These are phyloP conservation scores for Menidia beryllina DNA, from an alignment of 2,113 vertebrate species.

Conservation along the genomic window DNA sequence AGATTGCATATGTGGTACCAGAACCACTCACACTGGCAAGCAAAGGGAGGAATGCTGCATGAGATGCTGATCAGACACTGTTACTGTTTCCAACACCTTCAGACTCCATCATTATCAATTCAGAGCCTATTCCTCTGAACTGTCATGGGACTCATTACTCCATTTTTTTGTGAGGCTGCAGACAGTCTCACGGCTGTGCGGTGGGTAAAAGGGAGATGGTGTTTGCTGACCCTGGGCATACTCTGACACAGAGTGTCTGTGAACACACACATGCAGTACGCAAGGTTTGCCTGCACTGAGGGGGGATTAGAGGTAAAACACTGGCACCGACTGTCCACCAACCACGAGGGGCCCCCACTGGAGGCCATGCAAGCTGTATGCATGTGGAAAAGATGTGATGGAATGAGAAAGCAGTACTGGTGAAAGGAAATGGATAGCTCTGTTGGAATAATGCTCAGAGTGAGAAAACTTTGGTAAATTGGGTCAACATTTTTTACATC, in stretches of 20 bases:
- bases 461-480: not conserved
- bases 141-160: constrained; percentile 79
- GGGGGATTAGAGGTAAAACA: constrained; percentile 57
- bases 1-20: constrained; percentile 48
- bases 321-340: constrained; percentile 16
- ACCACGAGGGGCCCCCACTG: constrained; percentile 11
- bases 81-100: constrained; percentile 64
- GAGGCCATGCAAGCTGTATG: constrained; percentile 11
- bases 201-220: constrained; percentile 51
- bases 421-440: not conserved
- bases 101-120: constrained; percentile 75
- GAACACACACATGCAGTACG: constrained; percentile 46
- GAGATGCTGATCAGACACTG: constrained; percentile 62
- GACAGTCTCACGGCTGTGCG: constrained; percentile 50
- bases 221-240: constrained; percentile 55
- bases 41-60: constrained; percentile 58
- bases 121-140: constrained; percentile 58
- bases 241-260: constrained; percentile 66
- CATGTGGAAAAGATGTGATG: constrained; percentile 3
- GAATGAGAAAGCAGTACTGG: not conserved
- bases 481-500: not conserved
- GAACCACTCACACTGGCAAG: constrained; percentile 57
- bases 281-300: constrained; percentile 56
- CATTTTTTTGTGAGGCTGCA: constrained; percentile 73
- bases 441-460: not conserved